Evolutionary conservation across 1,140 invertebrate genomes (phyloP).

Genomic region (Maconellicoccus hirsutus): DNA sequence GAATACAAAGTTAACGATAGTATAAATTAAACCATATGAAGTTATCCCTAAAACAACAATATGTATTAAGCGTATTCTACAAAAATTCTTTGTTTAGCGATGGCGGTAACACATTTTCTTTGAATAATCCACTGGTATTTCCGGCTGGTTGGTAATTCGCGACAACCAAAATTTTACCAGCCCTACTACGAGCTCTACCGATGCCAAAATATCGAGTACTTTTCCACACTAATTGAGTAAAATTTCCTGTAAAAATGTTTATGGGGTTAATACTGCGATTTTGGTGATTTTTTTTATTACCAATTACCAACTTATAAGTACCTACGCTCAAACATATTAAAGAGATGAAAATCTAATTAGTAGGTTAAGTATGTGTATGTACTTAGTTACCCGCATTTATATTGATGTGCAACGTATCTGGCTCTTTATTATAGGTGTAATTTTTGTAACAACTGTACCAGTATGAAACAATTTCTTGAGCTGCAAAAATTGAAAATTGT

Average conservation of each 20-base stretch:
- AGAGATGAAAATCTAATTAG: neutral
- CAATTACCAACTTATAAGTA: too few relatives aligned
- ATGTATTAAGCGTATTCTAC: neutral
- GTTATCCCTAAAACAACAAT: too few relatives aligned
- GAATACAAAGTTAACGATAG: neutral
- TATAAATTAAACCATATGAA: neutral
- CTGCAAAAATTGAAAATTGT: conserved; percentile 42
- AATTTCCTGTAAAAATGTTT: conserved; percentile 52
- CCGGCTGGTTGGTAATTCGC: conserved; percentile 69
- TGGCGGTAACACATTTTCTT: conserved; percentile 17
- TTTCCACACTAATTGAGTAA: conserved; percentile 83
- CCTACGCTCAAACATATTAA: neutral
- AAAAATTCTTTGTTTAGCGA: neutral
- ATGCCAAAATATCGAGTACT: conserved; percentile 64
- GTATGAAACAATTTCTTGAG: conserved; percentile 70
- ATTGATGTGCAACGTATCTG: conserved; percentile 57
- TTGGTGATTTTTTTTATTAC: too few relatives aligned
- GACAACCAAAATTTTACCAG: conserved; percentile 65
- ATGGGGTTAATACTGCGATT: too few relatives aligned
- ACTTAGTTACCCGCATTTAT: conserved; percentile 54
- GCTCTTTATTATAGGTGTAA: conserved; percentile 61
- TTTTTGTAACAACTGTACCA: conserved; percentile 72
- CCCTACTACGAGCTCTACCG: conserved; percentile 60
- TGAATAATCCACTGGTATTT: conserved; percentile 40
- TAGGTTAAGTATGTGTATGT: neutral